Base-by-base conservation (phyloP, 2,113 vertebrate genomes). In the Gadus macrocephalus region DNA sequence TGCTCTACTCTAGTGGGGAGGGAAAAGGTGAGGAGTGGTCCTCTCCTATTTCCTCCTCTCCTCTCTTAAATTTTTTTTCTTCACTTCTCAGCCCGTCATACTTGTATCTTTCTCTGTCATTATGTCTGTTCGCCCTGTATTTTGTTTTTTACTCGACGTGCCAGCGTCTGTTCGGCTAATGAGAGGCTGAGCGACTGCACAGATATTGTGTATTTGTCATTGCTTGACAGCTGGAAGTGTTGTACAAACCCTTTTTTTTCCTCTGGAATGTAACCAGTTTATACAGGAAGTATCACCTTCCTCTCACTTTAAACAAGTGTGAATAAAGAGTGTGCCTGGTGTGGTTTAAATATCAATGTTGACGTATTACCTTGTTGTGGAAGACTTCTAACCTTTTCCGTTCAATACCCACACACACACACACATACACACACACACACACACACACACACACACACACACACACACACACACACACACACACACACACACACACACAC, bases 141-240 rank as follows among this genome's bases (percentile, higher is more conserved):
- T 86, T 86, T 71, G 78, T 69, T 28, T 66, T 82, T 79, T 87
- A 71, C 78, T 76, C 58, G 72, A 83, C 82, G 74, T 82, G 86
- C 80, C 76, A 72, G 70, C 56, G 19, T 80, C 79, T 75, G 79
- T 74, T 70, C 78, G 73, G 68, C 81, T 87, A 84, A 88, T 84
- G 78, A 88, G 4, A 83, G 85, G 64, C 72, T 77, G 72, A 72
- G 73, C 8, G 76, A 64, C 68, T 73, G 67, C 62, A 68, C 69
- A 69, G 62, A 72, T 38, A 17, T 65, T 70, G 78, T 70, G 67
- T 76, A 73, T 86, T 74, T 81, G 77, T 84, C 71, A 79, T 16
- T 68, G 72, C 72, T 25, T 16, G 78, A 73, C 73, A 74, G 77
- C 80, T 79, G 78, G 69, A 79, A 69, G 70, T 68, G 72, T 70